Evolutionary conservation across 2,888 invertebrate species (phyloP).

Genomic region (Hyles lineata): DNA sequence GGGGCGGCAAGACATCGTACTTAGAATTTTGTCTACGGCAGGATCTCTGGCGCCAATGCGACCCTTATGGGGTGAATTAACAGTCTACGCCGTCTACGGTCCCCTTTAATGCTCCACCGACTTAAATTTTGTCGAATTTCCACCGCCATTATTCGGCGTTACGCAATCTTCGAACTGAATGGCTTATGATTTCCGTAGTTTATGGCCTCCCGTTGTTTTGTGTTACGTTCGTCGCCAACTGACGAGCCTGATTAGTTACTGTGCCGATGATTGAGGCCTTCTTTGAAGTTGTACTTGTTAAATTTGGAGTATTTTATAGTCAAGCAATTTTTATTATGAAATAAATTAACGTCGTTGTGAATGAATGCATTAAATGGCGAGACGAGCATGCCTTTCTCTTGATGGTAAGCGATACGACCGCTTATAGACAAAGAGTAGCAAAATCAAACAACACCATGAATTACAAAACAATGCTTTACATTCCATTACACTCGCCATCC

Average conservation of each 20-base stretch:
- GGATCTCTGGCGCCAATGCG: slow-evolving; percentile 80
- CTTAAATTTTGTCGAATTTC: slow-evolving; percentile 84
- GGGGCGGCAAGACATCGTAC: slow-evolving; percentile 66
- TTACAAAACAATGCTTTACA: no score
- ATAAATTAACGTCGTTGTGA: no score
- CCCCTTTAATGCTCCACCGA: slow-evolving; percentile 82
- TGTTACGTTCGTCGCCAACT: slow-evolving; percentile 46
- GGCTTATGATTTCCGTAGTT: slow-evolving; percentile 78
- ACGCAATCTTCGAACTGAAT: slow-evolving; percentile 71
- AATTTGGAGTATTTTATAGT: neutral
- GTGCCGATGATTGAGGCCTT: neutral
- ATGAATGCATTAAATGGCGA: no score
- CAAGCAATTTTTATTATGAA: no score
- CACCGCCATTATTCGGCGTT: slow-evolving; percentile 75
- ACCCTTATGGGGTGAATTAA: slow-evolving; percentile 84
- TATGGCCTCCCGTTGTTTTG: slow-evolving; percentile 64
- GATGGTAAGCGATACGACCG: no score
- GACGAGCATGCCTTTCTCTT: no score
- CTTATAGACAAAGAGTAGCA: no score
- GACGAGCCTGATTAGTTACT: slow-evolving; percentile 44
- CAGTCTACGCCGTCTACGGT: slow-evolving; percentile 73
- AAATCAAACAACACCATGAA: no score
- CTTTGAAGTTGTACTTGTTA: neutral
- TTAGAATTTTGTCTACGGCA: slow-evolving; percentile 82
- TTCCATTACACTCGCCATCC: no score